A percentile compares a stretch with the other conserved stretches of the same genome.
These are phyloP conservation scores for Ciona savignyi DNA, from an alignment of 23 tunicate species.

Conservation along the genomic window DNA sequence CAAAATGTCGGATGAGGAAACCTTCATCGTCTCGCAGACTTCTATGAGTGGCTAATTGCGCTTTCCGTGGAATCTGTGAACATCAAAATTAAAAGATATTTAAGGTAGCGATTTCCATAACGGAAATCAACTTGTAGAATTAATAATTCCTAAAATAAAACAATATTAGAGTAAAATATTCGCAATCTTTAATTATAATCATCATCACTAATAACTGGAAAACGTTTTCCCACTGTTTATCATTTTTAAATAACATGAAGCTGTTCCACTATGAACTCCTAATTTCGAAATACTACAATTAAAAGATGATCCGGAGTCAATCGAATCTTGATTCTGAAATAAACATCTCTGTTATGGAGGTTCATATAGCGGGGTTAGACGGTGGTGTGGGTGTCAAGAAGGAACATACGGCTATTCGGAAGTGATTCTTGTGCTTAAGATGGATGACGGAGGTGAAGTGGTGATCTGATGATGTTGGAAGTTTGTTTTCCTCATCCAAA, in stretches of 20 bases:
- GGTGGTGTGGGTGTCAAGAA: too few relatives aligned
- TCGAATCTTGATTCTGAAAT: too few relatives aligned
- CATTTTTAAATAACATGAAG: background rate
- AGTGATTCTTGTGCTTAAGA: slow-evolving; percentile 63
- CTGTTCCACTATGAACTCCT: background rate
- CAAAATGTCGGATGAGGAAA: slow-evolving; percentile 88
- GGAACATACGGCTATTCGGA: slow-evolving; percentile 64
- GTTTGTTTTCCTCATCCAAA: slow-evolving; percentile 89
- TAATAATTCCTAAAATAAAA: too few relatives aligned
- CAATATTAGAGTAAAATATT: too few relatives aligned
- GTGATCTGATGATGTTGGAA: too few relatives aligned
- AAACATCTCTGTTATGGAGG: background rate
- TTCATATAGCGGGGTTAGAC: background rate
- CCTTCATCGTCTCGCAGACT: slow-evolving; percentile 84
- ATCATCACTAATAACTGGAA: slow-evolving; percentile 6
- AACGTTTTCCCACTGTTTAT: background rate
- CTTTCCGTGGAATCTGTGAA: slow-evolving; percentile 76
- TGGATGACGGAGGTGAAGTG: slow-evolving; percentile 76
- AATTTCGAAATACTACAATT: background rate
- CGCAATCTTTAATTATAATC: too few relatives aligned
- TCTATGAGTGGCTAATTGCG: slow-evolving; percentile 67
- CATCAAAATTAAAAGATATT: too few relatives aligned
- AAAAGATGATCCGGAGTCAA: background rate
- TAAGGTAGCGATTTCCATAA: too few relatives aligned
- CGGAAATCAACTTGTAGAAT: too few relatives aligned